A percentile compares a stretch with the other conserved stretches of the same genome.
Conservation (phyloP, 2,888 invertebrate species). For the Epinotia nisella region DNA sequence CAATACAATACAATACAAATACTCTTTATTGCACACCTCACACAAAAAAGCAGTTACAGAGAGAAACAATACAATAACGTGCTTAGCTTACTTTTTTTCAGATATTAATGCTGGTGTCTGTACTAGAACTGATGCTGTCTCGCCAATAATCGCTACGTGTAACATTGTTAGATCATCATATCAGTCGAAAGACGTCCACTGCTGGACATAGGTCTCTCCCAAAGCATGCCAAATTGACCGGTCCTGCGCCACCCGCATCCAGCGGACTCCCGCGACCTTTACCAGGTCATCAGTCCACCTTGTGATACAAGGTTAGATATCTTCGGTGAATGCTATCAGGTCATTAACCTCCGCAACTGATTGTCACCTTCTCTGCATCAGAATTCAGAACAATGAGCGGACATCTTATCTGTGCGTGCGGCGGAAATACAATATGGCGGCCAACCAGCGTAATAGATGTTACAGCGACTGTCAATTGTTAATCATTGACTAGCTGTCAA, state of each 20-base stretch:
- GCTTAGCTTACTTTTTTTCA: too few species aligned
- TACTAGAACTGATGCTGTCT: background rate
- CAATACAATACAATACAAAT: too few species aligned
- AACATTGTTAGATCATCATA: too few species aligned
- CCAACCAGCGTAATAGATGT: background rate
- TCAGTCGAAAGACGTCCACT: too few species aligned
- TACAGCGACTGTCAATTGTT: background rate
- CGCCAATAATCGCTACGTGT: background rate
- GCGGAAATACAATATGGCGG: constrained; percentile 74
- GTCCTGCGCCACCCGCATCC: too few species aligned
- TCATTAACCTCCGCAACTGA: constrained; percentile 68
- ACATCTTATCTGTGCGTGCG: constrained; percentile 76
- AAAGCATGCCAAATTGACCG: too few species aligned
- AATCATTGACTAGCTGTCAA: background rate
- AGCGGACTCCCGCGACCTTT: too few species aligned
- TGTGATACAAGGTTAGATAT: background rate
- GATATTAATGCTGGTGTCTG: background rate
- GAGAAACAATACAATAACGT: too few species aligned
- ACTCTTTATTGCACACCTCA: too few species aligned
- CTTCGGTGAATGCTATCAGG: constrained; percentile 59
- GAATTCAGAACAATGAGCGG: constrained; percentile 82
- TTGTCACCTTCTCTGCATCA: constrained; percentile 70
- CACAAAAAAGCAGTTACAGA: too few species aligned
- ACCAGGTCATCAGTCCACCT: too few species aligned
- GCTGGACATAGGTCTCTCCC: too few species aligned